Conservation (phyloP, 2,888 invertebrate genomes). For the Philereme transversata region DNA sequence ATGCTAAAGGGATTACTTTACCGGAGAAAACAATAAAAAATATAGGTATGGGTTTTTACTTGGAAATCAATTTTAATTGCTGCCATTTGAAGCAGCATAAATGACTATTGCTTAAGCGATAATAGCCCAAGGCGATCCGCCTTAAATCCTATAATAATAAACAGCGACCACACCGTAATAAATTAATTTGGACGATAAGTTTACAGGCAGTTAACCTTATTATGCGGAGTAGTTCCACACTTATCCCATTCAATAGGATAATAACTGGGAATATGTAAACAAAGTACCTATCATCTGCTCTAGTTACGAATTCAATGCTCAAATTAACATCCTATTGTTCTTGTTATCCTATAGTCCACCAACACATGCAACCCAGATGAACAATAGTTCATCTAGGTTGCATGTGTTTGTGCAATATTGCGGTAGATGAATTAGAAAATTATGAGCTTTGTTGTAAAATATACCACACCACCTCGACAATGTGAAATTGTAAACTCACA, state of each 20-base stretch:
- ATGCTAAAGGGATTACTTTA: no score
- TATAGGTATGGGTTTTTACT: no score
- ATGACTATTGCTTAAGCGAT: no score
- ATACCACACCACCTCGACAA: no score
- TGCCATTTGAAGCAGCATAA: no score
- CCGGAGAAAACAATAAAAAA: no score
- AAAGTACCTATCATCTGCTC: conserved; percentile 9
- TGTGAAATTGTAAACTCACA: no score
- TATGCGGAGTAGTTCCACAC: conserved; percentile 9
- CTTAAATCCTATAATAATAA: neutral
- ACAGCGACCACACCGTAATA: neutral
- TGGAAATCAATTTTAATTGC: no score
- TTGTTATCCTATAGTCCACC: no score
- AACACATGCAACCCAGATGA: no score
- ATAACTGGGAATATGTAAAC: conserved; percentile 11
- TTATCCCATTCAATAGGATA: conserved; percentile 5
- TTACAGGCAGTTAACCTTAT: conserved; percentile 15
- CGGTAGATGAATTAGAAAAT: no score
- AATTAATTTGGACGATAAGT: conserved; percentile 2
- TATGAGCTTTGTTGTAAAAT: no score
- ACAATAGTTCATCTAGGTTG: neutral
- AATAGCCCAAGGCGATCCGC: neutral
- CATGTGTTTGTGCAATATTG: conserved; percentile 2
- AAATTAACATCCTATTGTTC: conserved; percentile 1
- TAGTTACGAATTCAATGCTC: conserved; percentile 3